Conservation (phyloP, 2,888 invertebrate genomes). For the Drosophila infuscata region DNA sequence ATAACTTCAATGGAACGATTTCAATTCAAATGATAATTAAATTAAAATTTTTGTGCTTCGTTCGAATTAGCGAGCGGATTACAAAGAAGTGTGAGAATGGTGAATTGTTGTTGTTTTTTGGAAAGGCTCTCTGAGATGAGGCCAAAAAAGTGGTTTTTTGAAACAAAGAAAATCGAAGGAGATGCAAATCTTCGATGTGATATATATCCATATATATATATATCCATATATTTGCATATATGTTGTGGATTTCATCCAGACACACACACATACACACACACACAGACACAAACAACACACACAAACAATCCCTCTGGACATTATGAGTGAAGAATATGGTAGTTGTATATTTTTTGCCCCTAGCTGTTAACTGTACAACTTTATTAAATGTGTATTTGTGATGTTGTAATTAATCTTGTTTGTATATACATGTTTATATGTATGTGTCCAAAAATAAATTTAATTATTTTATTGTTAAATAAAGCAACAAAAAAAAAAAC, state of each 20-base stretch:
- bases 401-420: constrained; percentile 65
- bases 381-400: constrained; percentile 57
- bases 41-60: too few relatives aligned
- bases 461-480: constrained; percentile 6
- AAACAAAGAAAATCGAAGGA: constrained; percentile 1
- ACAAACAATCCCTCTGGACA: constrained; percentile 1
- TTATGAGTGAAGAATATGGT: neutral
- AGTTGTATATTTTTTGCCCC: constrained; percentile 41
- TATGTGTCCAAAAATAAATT: constrained; percentile 43
- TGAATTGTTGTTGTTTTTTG: neutral
- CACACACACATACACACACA: neutral
- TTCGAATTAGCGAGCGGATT: too few relatives aligned
- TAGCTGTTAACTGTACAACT: constrained; percentile 44
- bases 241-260: neutral
- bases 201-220: constrained; percentile 38
- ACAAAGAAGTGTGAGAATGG: neutral
- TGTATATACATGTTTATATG: constrained; percentile 39
- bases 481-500: neutral
- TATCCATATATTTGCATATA: constrained; percentile 10
- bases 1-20: neutral
- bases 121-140: neutral
- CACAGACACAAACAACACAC: neutral
- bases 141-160: neutral
- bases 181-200: constrained; percentile 41
- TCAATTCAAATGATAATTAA: neutral